Evolutionary conservation across 2,113 vertebrate species (phyloP), one percentile per base, ranked within the genome.

Genomic region (Platysteira castanea): DNA sequence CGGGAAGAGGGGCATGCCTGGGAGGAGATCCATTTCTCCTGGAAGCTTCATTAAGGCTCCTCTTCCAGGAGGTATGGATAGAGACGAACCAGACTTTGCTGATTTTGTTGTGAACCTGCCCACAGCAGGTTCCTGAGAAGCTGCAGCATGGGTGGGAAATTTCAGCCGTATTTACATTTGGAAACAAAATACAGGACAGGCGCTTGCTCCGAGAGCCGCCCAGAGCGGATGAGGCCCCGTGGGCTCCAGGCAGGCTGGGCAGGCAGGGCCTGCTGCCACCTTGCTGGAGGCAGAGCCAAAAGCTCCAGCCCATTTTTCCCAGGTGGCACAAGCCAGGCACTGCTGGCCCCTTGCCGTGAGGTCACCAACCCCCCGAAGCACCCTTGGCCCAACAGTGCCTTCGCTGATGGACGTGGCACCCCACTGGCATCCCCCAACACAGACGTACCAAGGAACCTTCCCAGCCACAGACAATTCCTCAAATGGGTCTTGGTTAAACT

Each of bases 81-180:
- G 79, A 82, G 70, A 37, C 1, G 3, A 79, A 61, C 41, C 15
- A 69, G 75, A 24, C 26, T 42, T 33, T 0, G 4, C 31, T 79
- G 85, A 27, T 22, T 44, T 65, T 2, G 3, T 33, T 59, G 33
- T 0, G 5, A 83, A 23, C 14, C 9, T 3, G 3, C 57, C 47
- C 39, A n/a, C 0, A 0, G 30, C 15, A 20, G 23, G 52, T 16
- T 85, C 56, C 81, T 30, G n/a, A 41, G 56, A 8, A 93, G 61
- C 12, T 0, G 0, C 84, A 44, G 65, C 28, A n/a, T 0, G 1
- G 3, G 17, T 54, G 69, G 2, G 7, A 50, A 78, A 75, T 75
- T 63, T 57, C 39, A 73, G 17, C 52, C 0, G 0, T 41, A 28
- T 60, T 78, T 87, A 37, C 22, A 24, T 76, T 82, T 49, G 37